phyloP scores from a whole-genome alignment of 2,113 vertebrate genomes.

The Dipodomys merriami region DNA sequence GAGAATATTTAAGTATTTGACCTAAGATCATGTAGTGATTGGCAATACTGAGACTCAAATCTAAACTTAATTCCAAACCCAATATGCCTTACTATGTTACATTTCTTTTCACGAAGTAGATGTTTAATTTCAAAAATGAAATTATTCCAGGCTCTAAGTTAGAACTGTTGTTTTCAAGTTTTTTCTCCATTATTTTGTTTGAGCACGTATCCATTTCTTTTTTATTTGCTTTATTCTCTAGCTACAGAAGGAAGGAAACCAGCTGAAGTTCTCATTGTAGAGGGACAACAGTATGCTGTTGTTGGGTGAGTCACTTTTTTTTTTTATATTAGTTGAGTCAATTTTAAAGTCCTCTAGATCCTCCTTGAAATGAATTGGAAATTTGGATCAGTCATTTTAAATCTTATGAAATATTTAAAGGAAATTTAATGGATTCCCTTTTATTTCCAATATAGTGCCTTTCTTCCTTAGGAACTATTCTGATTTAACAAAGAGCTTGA shows the following conservation, averaged over 20 bases:
- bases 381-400: slow-evolving; percentile 47
- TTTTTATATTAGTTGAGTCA: slow-evolving; percentile 55
- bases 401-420: slow-evolving; percentile 32
- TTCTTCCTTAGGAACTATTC: not conserved
- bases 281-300: slow-evolving; percentile 95
- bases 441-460: slow-evolving; percentile 12
- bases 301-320: slow-evolving; percentile 90
- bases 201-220: slow-evolving; percentile 43
- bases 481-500: not conserved
- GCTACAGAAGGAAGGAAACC: slow-evolving; percentile 93
- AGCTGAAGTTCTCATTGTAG: slow-evolving; percentile 92
- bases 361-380: slow-evolving; percentile 19
- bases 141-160: not conserved
- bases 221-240: slow-evolving; percentile 79
- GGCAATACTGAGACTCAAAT: not conserved
- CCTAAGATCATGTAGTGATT: not conserved
- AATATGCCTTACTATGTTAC: not conserved
- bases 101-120: not conserved
- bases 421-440: slow-evolving; percentile 39
- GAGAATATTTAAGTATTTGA: slow-evolving; percentile 1
- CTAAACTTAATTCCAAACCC: slow-evolving; percentile 9
- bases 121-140: slow-evolving; percentile 50
- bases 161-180: not conserved
- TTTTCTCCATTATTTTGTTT: slow-evolving; percentile 49
- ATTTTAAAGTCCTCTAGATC: not conserved